Evolutionary conservation across 2,113 vertebrate species (phyloP).

Genomic region (Misgurnus anguillicaudatus): DNA sequence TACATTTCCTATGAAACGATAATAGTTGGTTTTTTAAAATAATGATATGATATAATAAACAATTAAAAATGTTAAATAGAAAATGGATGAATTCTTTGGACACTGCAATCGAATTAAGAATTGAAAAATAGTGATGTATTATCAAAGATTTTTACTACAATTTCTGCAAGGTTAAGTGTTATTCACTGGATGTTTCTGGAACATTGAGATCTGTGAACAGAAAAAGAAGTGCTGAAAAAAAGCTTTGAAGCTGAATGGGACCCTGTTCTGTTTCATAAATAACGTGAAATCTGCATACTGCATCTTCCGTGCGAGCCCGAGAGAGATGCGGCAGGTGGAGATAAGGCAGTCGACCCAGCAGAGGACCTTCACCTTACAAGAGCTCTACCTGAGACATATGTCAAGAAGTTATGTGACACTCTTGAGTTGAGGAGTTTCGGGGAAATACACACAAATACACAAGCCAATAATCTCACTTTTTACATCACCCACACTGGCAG

Average conservation of each 20-base stretch:
- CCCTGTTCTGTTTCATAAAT: slow-evolving; percentile 50
- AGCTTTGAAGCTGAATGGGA: slow-evolving; percentile 45
- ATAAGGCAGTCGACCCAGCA: slow-evolving; percentile 28
- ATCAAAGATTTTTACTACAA: slow-evolving; percentile 2
- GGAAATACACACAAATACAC: neutral
- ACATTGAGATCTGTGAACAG: slow-evolving; percentile 35
- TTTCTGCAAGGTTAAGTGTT: neutral
- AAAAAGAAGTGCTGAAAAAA: slow-evolving; percentile 56
- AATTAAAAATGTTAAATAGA: neutral
- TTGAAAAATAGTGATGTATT: too few relatives aligned
- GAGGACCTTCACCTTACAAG: slow-evolving; percentile 25
- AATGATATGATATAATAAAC: neutral
- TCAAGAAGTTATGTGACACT: slow-evolving; percentile 32
- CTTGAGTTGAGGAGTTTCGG: slow-evolving; percentile 14
- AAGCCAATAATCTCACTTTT: neutral
- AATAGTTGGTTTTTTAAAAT: neutral
- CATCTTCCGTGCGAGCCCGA: neutral
- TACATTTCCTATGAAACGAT: neutral
- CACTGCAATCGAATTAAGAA: too few relatives aligned
- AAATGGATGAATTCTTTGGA: neutral
- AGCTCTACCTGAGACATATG: slow-evolving; percentile 33
- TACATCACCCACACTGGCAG: neutral
- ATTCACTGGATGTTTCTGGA: slow-evolving; percentile 47
- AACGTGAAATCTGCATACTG: slow-evolving; percentile 45
- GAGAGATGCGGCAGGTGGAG: slow-evolving; percentile 24